Evolutionary conservation across 2,888 invertebrate genomes (phyloP), one percentile per base, ranked within the genome.

Genomic region (Tromatobia lineatoria): DNA sequence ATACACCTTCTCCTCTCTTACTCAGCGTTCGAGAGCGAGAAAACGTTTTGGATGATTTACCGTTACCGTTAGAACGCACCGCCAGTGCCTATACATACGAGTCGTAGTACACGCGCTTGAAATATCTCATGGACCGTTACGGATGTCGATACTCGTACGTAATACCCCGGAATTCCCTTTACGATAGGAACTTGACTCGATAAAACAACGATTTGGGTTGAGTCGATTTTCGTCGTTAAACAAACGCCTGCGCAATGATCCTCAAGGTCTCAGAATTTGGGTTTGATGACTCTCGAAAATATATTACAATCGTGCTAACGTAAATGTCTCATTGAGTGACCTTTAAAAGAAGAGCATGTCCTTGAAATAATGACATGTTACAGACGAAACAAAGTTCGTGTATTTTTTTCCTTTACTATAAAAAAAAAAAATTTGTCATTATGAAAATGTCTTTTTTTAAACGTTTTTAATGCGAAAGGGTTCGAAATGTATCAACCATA

Each of bases 61-160:
- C 88, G 85, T 89, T 90, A 90, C 90, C 90, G 90, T 90, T 90
- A 90, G 90, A 87, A 86, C 87, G 83, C 79, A 80, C 59, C 57
- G 52, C 23, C 23, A 34, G 29, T 47, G 10, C 54, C 29, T 74
- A 69, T 54, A 45, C 45, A 73, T 42, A 81, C 13, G n/a, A 34
- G n/a, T 70, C 61, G 29, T 61, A 52, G 25, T 70, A 57, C 20
- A 59, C 34, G 57, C 73, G 77, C 64, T 38, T 50, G 50, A 73
- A 77, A 84, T 80, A 82, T 70, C 50, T 15, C 50, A 52, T 73
- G 80, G 83, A 83, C 79, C 81, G 81, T 84, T 83, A 82, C 42
- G 54, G 61, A 84, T 80, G 45, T 61, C 73, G 67, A 77, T 78
- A 64, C 64, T 50, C 45, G 52, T 57, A 71, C 75, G 70, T 73